Conservation (phyloP, 2,113 vertebrate species). For the Phodopus roborovskii region DNA sequence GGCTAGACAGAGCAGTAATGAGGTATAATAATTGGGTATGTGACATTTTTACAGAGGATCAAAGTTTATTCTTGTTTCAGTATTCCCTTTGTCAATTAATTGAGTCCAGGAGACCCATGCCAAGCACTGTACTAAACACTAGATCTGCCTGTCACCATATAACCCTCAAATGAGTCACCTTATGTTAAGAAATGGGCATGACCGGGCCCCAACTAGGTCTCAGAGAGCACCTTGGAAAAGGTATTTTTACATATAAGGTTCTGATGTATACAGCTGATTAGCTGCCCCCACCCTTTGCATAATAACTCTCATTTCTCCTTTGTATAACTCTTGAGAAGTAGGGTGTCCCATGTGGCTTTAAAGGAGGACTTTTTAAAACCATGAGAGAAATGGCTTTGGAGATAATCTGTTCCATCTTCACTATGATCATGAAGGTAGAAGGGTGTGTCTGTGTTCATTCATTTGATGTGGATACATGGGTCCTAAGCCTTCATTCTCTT, state of each 20-base stretch:
- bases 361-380: background rate
- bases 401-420: background rate
- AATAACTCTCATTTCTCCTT: slow-evolving; percentile 21
- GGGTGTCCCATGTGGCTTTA: background rate
- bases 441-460: slow-evolving; percentile 74
- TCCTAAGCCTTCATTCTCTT: slow-evolving; percentile 82
- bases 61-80: slow-evolving; percentile 61
- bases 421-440: slow-evolving; percentile 88
- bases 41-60: slow-evolving; percentile 74
- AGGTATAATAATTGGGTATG: slow-evolving; percentile 72
- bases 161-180: background rate
- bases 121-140: background rate
- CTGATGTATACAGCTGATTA: background rate
- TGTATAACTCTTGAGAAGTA: slow-evolving; percentile 22
- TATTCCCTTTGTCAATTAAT: slow-evolving; percentile 57
- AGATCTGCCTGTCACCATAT: background rate
- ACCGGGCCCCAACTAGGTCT: background rate
- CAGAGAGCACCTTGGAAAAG: background rate
- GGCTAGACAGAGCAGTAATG: slow-evolving; percentile 63
- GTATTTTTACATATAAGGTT: background rate
- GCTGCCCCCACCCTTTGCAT: background rate
- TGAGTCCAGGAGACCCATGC: background rate
- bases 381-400: background rate
- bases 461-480: slow-evolving; percentile 50
- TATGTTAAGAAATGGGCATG: background rate